Conservation (phyloP, 2,888 invertebrate species). For the Pseudococcus viburni region DNA sequence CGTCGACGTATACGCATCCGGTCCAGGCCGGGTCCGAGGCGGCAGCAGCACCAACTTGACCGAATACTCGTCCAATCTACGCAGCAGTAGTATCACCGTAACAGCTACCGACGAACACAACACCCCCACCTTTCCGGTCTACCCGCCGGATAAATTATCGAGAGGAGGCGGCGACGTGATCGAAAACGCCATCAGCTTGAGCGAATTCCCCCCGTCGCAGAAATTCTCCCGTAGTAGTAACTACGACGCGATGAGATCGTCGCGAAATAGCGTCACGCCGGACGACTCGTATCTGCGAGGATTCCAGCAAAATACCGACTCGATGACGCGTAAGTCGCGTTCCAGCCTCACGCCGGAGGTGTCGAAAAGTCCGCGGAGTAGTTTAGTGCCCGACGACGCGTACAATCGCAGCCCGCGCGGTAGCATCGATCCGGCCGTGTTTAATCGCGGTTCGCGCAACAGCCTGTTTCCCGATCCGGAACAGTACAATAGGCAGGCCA, state of each 20-base stretch:
- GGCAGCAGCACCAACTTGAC: conserved; percentile 71
- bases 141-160: conserved; percentile 71
- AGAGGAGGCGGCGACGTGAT: conserved; percentile 69
- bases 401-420: conserved; percentile 72
- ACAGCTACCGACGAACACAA: conserved; percentile 69
- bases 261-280: not conserved
- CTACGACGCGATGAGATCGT: conserved; percentile 68
- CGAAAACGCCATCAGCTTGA: conserved; percentile 71
- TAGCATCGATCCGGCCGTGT: conserved; percentile 72
- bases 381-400: conserved; percentile 75
- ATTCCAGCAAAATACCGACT: conserved; percentile 16
- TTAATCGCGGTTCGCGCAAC: conserved; percentile 71
- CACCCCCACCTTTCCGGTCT: conserved; percentile 73
- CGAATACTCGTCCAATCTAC: conserved; percentile 68
- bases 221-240: conserved; percentile 70
- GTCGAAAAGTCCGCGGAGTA: conserved; percentile 75
- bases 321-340: conserved; percentile 70
- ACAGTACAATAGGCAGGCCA: conserved; percentile 72
- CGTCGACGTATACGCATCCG: conserved; percentile 71
- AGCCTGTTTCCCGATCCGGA: conserved; percentile 71
- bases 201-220: conserved; percentile 75
- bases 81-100: conserved; percentile 69
- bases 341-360: conserved; percentile 77
- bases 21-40: conserved; percentile 71
- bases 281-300: conserved; percentile 36